phyloP scores from a whole-genome alignment of 2,797 vertebrate species.

The Sebastes trivittatus region DNA sequence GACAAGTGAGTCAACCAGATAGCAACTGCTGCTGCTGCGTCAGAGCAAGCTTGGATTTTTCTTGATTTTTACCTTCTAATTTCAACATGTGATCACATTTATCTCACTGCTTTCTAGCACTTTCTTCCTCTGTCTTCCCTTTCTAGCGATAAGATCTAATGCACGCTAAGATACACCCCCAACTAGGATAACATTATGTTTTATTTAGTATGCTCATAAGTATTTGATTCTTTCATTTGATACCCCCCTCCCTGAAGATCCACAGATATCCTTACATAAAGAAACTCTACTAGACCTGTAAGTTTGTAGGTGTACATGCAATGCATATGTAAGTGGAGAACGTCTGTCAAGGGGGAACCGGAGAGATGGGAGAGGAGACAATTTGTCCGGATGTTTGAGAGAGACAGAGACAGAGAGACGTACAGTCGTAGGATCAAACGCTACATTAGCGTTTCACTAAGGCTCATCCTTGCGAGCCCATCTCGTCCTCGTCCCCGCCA shows the following conservation, averaged over 20 bases:
- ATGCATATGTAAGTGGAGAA: slow-evolving; percentile 15
- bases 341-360: slow-evolving; percentile 20
- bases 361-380: slow-evolving; percentile 19
- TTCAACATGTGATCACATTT: neutral
- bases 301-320: neutral
- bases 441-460: slow-evolving; percentile 51
- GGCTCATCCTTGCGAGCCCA: slow-evolving; percentile 35
- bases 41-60: neutral
- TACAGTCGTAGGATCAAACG: slow-evolving; percentile 50
- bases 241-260: neutral
- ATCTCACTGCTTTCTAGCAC: neutral
- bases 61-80: neutral
- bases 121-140: neutral
- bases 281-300: neutral
- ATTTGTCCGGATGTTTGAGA: slow-evolving; percentile 37
- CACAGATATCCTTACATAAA: slow-evolving; percentile 2
- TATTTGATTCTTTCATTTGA: slow-evolving; percentile 49
- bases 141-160: neutral
- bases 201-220: slow-evolving; percentile 45
- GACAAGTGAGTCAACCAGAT: slow-evolving; percentile 89
- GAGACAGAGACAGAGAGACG: neutral
- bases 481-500: slow-evolving; percentile 26
- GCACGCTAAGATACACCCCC: neutral
- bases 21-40: neutral
- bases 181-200: slow-evolving; percentile 34